phyloP scores from a whole-genome alignment of 2,888 invertebrate genomes.

The Cephalotes varians region DNA sequence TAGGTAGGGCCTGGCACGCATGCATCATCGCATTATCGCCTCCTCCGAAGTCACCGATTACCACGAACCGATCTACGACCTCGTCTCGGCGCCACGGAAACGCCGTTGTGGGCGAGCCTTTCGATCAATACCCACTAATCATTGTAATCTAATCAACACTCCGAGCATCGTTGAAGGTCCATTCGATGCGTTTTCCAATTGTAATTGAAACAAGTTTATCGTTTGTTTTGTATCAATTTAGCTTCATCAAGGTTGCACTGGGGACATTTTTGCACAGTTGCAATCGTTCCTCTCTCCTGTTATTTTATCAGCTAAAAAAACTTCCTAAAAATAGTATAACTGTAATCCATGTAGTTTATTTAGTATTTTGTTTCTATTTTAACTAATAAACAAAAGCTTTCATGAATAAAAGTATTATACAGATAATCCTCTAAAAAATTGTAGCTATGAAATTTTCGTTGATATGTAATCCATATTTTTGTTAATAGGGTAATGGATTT shows the following conservation, averaged over 20 bases:
- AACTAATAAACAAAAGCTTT: conserved; percentile 9
- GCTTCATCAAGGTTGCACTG: not conserved
- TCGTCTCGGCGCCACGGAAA: conserved; percentile 36
- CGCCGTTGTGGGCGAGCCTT: not conserved
- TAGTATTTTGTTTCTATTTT: not conserved
- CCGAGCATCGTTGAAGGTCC: not conserved
- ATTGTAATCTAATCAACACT: conserved; percentile 12
- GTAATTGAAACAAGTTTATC: not conserved
- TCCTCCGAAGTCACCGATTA: conserved; percentile 55
- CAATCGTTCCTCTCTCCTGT: not conserved
- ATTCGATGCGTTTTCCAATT: not conserved
- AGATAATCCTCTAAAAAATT: not conserved
- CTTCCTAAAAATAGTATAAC: not conserved
- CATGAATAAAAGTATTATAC: not conserved
- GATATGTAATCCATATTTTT: conserved; percentile 8
- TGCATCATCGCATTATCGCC: conserved; percentile 73
- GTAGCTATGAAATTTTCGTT: not conserved
- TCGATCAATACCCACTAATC: conserved; percentile 27
- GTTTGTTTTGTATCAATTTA: not conserved
- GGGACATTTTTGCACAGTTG: not conserved
- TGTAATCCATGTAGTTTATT: not conserved
- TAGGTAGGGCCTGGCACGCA: conserved; percentile 57
- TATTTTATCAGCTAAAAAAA: not conserved
- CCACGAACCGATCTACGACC: conserved; percentile 35
- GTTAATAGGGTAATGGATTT: not conserved